Evolutionary conservation across 2,113 vertebrate genomes (phyloP).

Genomic region (Rostratula benghalensis): DNA sequence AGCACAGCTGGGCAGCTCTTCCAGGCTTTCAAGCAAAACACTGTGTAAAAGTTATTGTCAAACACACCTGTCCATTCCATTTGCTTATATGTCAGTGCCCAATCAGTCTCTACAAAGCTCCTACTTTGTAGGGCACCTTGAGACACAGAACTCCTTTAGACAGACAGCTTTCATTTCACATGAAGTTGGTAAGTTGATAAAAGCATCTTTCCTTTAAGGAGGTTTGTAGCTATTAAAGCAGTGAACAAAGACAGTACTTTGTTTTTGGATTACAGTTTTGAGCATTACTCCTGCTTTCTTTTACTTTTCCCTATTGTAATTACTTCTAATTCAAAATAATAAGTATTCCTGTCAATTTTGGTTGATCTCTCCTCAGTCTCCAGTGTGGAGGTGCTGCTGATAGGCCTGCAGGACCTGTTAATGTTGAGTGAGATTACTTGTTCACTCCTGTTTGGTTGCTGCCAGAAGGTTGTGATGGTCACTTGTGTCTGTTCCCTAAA

Average conservation of each 20-base stretch:
- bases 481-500: not conserved
- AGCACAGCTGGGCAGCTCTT: conserved; percentile 2
- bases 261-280: not conserved
- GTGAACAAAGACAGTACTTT: not conserved
- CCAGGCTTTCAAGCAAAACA: conserved; percentile 1
- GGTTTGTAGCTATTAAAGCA: not conserved
- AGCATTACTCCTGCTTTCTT: not conserved
- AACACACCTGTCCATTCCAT: conserved; percentile 11
- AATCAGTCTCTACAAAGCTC: not conserved
- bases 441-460: not conserved
- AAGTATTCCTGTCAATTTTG: not conserved
- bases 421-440: not conserved
- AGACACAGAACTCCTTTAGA: not conserved
- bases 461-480: not conserved
- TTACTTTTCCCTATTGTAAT: not conserved
- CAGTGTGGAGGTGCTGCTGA: not conserved
- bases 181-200: not conserved
- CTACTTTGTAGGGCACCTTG: not conserved
- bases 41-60: not conserved
- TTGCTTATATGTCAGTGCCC: not conserved
- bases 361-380: not conserved
- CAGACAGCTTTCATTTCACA: not conserved
- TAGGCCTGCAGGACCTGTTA: not conserved
- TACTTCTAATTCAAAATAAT: not conserved
- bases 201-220: not conserved